phyloP scores from a whole-genome alignment of 2,888 invertebrate species.

The Pharmacophagus antenor region DNA sequence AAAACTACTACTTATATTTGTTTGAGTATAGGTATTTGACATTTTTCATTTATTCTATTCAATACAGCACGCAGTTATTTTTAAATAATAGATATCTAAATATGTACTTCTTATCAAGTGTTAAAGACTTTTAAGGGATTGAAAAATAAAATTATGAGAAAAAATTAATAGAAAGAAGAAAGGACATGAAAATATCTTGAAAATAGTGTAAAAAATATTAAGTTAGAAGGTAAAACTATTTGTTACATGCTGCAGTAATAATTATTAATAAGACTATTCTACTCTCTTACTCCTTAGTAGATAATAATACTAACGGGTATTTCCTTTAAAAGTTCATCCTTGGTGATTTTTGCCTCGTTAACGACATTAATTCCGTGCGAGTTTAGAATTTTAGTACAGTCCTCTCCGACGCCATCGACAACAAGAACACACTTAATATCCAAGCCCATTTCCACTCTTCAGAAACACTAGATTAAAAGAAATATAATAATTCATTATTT shows the following conservation, averaged over 20 bases:
- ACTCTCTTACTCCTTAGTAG: background rate
- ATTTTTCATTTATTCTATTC: no score
- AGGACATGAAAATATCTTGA: no score
- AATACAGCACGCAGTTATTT: no score
- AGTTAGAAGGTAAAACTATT: no score
- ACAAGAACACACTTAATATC: conserved; percentile 91
- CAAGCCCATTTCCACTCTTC: conserved; percentile 69
- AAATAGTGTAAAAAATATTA: no score
- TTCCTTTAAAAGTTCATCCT: conserved; percentile 89
- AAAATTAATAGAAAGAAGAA: no score
- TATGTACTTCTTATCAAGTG: no score
- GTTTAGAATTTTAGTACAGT: conserved; percentile 90
- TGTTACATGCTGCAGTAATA: background rate
- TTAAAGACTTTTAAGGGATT: no score
- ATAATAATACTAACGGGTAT: conserved; percentile 84
- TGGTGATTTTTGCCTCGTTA: conserved; percentile 88
- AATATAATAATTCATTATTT: background rate
- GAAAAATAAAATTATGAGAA: no score
- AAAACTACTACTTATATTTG: no score
- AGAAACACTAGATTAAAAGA: background rate
- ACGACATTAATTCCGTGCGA: conserved; percentile 89
- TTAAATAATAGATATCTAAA: no score
- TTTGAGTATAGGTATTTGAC: no score
- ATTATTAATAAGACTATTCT: background rate
- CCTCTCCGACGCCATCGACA: conserved; percentile 94